These are phyloP conservation scores for Girardinus metallicus DNA, from an alignment of 2,797 vertebrate species.

Conservation along the genomic window DNA sequence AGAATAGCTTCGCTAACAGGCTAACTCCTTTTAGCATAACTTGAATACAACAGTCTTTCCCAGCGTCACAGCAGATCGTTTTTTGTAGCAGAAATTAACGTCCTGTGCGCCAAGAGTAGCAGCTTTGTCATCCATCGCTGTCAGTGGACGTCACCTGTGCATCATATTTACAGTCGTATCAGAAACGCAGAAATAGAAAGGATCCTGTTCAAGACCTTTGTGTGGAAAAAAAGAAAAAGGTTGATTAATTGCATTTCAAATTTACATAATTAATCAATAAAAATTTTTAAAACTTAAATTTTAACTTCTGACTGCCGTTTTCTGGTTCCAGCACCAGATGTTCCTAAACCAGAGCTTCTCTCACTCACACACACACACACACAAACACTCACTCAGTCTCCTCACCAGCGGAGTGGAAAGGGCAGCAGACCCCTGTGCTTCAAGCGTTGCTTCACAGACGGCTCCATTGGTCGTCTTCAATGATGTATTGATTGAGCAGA, in stretches of 20 bases:
- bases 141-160: neutral
- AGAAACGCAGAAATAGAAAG: neutral
- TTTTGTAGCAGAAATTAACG: neutral
- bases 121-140: neutral
- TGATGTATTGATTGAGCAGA: constrained; percentile 52
- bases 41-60: neutral
- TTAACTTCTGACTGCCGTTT: neutral
- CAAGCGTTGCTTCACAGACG: constrained; percentile 10
- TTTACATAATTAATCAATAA: no score
- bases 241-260: neutral
- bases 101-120: neutral
- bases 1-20: no score
- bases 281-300: neutral
- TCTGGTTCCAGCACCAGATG: neutral
- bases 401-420: constrained; percentile 6
- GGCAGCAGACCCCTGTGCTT: constrained; percentile 6
- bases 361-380: no score
- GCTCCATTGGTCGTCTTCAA: constrained; percentile 44
- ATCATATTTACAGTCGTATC: neutral
- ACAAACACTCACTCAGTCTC: neutral
- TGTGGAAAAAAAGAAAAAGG: neutral
- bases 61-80: no score
- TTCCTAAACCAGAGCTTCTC: neutral
- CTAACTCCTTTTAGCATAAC: neutral
- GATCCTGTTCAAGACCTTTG: neutral